These are phyloP conservation scores for Tupaia tana DNA, from an alignment of 2,113 vertebrate genomes.

Conservation along the genomic window DNA sequence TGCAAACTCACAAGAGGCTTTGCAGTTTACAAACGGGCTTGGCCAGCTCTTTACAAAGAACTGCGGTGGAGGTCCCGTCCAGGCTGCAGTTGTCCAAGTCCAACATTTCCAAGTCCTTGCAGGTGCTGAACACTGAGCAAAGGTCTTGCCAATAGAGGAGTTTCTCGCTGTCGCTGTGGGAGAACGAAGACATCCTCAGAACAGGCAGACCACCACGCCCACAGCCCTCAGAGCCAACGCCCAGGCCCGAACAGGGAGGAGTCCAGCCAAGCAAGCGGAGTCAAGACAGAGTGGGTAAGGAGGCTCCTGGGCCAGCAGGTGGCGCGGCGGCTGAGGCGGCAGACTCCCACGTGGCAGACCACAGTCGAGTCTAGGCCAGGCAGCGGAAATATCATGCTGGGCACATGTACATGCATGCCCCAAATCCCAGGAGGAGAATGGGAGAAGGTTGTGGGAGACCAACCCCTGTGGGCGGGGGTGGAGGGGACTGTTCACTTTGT, in stretches of 20 bases:
- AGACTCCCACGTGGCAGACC: too few relatives aligned
- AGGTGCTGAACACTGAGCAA: background rate
- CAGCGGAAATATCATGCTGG: too few relatives aligned
- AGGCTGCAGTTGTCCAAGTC: background rate
- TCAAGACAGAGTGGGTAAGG: background rate
- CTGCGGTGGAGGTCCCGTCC: fast-evolving
- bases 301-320: fast-evolving
- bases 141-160: background rate
- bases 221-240: too few relatives aligned
- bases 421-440: too few relatives aligned
- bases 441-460: too few relatives aligned
- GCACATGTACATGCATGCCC: too few relatives aligned
- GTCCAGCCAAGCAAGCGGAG: background rate
- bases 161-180: fast-evolving
- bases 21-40: background rate
- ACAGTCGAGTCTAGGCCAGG: too few relatives aligned
- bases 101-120: background rate
- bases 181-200: background rate
- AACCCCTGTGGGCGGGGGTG: too few relatives aligned
- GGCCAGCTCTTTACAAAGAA: background rate
- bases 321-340: too few relatives aligned
- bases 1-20: background rate
- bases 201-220: background rate
- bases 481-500: too few relatives aligned
- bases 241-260: too few relatives aligned